Conservation (phyloP, 30 jellyfish, hydroid and myxozoan genomes). For the Kudoa iwatai region DNA sequence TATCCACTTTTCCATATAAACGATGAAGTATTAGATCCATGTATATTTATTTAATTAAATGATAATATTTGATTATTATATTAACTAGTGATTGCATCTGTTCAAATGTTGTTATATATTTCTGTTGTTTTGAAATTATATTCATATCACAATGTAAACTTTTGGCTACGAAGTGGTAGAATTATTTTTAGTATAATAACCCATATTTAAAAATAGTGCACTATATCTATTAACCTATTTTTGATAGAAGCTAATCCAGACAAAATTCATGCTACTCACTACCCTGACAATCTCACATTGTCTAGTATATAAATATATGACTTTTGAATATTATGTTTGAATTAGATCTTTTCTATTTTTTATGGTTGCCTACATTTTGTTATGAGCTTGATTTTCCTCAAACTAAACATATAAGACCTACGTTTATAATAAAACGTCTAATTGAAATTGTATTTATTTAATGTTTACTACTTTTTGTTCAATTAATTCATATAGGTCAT, state of each 20-base stretch:
- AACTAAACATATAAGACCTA: slow-evolving; percentile 14
- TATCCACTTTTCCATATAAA: slow-evolving; percentile 13
- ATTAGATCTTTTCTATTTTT: slow-evolving; percentile 35
- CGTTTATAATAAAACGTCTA: slow-evolving; percentile 32
- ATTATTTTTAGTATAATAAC: neutral
- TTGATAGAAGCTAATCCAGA: slow-evolving; percentile 3
- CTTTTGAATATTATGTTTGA: neutral
- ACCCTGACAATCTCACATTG: slow-evolving; percentile 15
- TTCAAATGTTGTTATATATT: slow-evolving; percentile 9
- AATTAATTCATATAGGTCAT: too few species aligned
- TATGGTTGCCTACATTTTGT: slow-evolving; percentile 61
- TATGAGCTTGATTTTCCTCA: slow-evolving; percentile 69
- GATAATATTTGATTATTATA: neutral
- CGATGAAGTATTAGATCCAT: slow-evolving; percentile 13
- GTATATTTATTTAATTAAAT: slow-evolving; percentile 6
- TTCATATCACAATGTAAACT: slow-evolving; percentile 30
- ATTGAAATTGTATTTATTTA: slow-evolving; percentile 37
- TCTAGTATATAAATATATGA: neutral
- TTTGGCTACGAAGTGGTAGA: slow-evolving; percentile 47
- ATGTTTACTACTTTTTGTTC: too few species aligned
- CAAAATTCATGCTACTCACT: slow-evolving; percentile 9
- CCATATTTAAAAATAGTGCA: neutral
- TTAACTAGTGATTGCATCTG: slow-evolving; percentile 24
- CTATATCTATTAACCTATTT: neutral
- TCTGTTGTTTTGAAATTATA: slow-evolving; percentile 10